phyloP scores from a whole-genome alignment of 2,888 invertebrate species.

The Dynastes grantii region DNA sequence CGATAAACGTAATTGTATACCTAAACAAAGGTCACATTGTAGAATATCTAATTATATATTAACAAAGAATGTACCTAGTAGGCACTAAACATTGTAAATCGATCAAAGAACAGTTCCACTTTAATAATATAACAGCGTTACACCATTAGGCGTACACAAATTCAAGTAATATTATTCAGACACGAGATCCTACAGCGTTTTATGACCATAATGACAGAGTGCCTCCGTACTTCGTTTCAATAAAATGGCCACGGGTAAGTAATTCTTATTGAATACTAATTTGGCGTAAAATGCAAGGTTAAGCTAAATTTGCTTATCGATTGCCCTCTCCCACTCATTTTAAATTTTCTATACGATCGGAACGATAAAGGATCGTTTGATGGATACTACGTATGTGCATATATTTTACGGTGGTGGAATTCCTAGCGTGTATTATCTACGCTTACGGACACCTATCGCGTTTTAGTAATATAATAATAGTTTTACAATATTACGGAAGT shows the following conservation, averaged over 20 bases:
- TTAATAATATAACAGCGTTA: slow-evolving; percentile 33
- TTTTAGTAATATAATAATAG: too few relatives aligned
- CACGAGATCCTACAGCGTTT: slow-evolving; percentile 40
- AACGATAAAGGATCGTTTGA: not conserved
- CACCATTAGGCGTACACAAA: slow-evolving; percentile 35
- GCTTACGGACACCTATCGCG: not conserved
- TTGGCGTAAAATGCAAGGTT: slow-evolving; percentile 48
- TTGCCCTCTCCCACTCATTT: slow-evolving; percentile 15
- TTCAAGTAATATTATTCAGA: slow-evolving; percentile 44
- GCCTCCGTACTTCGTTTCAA: slow-evolving; percentile 39
- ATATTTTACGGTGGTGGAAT: slow-evolving; percentile 25
- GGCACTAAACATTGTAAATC: slow-evolving; percentile 3
- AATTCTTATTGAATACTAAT: slow-evolving; percentile 50
- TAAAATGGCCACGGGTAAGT: slow-evolving; percentile 48
- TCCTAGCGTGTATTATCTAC: not conserved
- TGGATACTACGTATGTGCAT: slow-evolving; percentile 22
- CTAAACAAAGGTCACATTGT: not conserved
- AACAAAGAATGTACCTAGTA: slow-evolving; percentile 28
- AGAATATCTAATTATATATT: slow-evolving; percentile 30
- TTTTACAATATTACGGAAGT: too few relatives aligned
- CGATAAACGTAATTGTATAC: slow-evolving; percentile 15
- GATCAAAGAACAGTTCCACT: slow-evolving; percentile 3
- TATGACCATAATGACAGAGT: slow-evolving; percentile 43
- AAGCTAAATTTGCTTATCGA: slow-evolving; percentile 48
- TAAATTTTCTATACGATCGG: slow-evolving; percentile 7